Evolutionary conservation across 2,888 invertebrate genomes (phyloP).

Genomic region (Caenorhabditis sp.): DNA sequence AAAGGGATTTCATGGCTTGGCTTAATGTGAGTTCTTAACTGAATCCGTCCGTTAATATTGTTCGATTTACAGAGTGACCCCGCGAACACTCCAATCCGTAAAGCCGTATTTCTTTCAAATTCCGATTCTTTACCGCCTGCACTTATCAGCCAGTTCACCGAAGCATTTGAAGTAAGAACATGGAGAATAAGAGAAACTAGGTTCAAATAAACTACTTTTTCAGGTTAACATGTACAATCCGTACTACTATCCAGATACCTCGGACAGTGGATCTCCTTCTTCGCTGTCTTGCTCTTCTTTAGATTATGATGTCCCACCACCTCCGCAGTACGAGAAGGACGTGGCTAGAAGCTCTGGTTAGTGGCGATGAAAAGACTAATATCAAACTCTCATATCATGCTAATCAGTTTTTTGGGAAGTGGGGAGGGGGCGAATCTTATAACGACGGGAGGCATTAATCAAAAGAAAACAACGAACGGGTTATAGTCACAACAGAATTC

Average conservation of each 20-base stretch:
- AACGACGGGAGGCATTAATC: conserved; percentile 8
- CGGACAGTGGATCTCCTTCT: conserved; percentile 65
- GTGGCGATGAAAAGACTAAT: conserved; percentile 19
- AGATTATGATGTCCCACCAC: conserved; percentile 59
- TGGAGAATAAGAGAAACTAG: not conserved
- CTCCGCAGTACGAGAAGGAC: conserved; percentile 58
- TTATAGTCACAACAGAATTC: conserved; percentile 18
- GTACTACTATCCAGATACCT: conserved; percentile 52
- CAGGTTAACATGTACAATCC: conserved; percentile 45
- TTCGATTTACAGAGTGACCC: conserved; percentile 51
- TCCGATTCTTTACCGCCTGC: conserved; percentile 23
- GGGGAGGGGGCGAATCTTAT: not conserved
- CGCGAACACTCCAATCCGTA: conserved; percentile 32
- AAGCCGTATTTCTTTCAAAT: conserved; percentile 14
- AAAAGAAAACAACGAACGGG: conserved; percentile 21
- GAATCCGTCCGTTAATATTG: not conserved
- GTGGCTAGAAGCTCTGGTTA: conserved; percentile 64
- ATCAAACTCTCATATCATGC: conserved; percentile 13
- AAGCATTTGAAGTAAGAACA: conserved; percentile 42
- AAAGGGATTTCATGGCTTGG: conserved; percentile 77
- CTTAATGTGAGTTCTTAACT: conserved; percentile 62
- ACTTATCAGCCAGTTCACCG: conserved; percentile 38
- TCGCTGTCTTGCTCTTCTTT: conserved; percentile 61
- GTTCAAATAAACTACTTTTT: not conserved
- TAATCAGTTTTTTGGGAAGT: conserved; percentile 2